These are phyloP conservation scores for Mellivora capensis DNA, from an alignment of 2,113 vertebrate species.

Conservation along the genomic window DNA sequence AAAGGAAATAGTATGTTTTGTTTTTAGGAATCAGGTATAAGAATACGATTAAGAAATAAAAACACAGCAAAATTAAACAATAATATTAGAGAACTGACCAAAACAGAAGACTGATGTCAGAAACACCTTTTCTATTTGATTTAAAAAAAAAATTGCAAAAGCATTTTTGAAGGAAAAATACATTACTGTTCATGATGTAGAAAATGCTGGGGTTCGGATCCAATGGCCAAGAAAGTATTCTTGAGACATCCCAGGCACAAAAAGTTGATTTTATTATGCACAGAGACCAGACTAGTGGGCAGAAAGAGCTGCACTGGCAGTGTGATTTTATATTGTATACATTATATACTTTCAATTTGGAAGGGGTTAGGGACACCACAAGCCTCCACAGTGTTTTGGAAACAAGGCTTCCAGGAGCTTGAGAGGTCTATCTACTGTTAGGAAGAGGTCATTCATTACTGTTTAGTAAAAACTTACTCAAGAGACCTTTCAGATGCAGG, in stretches of 20 bases:
- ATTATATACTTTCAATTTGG: background rate
- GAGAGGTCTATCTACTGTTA: background rate
- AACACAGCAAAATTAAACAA: background rate
- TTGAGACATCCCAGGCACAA: background rate
- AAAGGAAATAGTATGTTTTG: background rate
- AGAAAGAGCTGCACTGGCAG: background rate
- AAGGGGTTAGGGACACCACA: background rate
- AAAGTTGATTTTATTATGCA: background rate
- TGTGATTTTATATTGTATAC: no score
- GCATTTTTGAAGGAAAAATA: background rate
- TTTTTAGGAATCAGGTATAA: background rate
- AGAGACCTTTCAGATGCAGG: background rate
- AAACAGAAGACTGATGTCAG: background rate
- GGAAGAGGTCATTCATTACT: background rate
- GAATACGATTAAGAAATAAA: background rate
- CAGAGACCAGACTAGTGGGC: rapidly evolving
- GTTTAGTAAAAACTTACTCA: background rate
- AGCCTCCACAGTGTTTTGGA: background rate
- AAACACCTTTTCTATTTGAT: background rate
- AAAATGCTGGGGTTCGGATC: background rate
- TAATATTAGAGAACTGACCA: background rate
- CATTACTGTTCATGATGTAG: background rate
- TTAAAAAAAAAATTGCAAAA: background rate
- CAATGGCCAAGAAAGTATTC: background rate
- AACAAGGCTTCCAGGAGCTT: background rate